phyloP scores from a whole-genome alignment of 1,140 invertebrate genomes.

The Aphidius gifuensis region DNA sequence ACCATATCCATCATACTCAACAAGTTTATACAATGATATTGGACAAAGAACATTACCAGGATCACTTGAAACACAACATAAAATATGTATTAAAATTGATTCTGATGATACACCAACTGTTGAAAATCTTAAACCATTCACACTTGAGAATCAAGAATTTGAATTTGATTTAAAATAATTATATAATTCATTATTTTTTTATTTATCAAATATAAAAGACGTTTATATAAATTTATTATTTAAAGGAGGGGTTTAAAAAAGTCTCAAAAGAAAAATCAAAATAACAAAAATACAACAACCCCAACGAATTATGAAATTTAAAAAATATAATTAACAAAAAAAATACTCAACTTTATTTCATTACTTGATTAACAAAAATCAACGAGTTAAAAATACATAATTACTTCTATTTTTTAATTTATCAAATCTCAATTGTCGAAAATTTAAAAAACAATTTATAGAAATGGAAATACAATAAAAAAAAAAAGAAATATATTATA shows the following conservation, averaged over 20 bases:
- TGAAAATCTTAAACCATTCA: slow-evolving; percentile 63
- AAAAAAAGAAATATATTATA: too few species aligned
- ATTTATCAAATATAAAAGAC: background rate
- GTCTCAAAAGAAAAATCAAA: background rate
- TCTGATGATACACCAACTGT: slow-evolving; percentile 68
- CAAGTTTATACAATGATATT: slow-evolving; percentile 60
- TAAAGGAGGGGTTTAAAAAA: background rate
- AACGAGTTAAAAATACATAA: too few species aligned
- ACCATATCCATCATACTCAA: slow-evolving; percentile 61
- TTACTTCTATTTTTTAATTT: too few species aligned
- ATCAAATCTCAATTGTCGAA: too few species aligned
- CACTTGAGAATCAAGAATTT: slow-evolving; percentile 55
- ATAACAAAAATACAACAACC: background rate
- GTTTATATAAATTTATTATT: background rate
- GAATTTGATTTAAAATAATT: slow-evolving; percentile 54
- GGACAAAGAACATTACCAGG: slow-evolving; percentile 51
- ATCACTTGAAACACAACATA: slow-evolving; percentile 59
- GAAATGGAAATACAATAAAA: too few species aligned
- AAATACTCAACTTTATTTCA: too few species aligned
- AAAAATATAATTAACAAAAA: too few species aligned
- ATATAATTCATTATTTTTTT: background rate
- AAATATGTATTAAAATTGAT: slow-evolving; percentile 65
- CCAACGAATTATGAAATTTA: too few species aligned
- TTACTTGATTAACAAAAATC: too few species aligned
- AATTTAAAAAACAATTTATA: too few species aligned